Evolutionary conservation across 1,140 invertebrate species (phyloP).

Genomic region (Zelostemma sp.): DNA sequence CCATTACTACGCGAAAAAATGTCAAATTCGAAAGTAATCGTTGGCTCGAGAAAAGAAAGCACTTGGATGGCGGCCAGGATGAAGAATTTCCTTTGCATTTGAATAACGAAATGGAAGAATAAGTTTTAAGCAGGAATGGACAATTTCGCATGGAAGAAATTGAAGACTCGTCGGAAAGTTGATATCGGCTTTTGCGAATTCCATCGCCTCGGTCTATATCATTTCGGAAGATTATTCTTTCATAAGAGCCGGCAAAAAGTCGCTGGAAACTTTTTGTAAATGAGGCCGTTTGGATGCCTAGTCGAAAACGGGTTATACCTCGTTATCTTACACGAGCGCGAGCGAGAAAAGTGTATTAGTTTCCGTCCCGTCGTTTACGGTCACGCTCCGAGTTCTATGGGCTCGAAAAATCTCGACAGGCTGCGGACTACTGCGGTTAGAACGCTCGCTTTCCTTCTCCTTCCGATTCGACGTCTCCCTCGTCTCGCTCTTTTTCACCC

Average conservation of each 20-base stretch:
- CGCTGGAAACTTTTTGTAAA: constrained; percentile 38
- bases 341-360: constrained; percentile 42
- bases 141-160: no score
- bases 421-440: no score
- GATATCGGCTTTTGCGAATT: constrained; percentile 34
- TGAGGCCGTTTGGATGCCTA: constrained; percentile 45
- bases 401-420: constrained; percentile 26
- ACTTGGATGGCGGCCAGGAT: constrained; percentile 32
- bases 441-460: constrained; percentile 11
- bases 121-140: not conserved
- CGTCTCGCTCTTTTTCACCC: not conserved
- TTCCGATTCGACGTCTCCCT: constrained; percentile 19
- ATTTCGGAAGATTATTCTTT: constrained; percentile 44
- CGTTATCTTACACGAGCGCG: constrained; percentile 36
- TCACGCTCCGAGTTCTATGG: constrained; percentile 26
- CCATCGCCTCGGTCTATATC: constrained; percentile 29
- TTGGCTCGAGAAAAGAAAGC: constrained; percentile 28
- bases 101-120: not conserved
- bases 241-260: constrained; percentile 38
- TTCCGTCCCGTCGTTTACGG: constrained; percentile 36
- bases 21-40: constrained; percentile 49
- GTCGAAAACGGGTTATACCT: constrained; percentile 39
- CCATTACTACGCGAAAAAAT: constrained; percentile 33
- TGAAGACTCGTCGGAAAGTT: not conserved
- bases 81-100: constrained; percentile 22